A percentile compares a stretch with the other conserved stretches of the same genome.
Conservation (phyloP, 2,113 vertebrate genomes). For the Dipodomys spectabilis region DNA sequence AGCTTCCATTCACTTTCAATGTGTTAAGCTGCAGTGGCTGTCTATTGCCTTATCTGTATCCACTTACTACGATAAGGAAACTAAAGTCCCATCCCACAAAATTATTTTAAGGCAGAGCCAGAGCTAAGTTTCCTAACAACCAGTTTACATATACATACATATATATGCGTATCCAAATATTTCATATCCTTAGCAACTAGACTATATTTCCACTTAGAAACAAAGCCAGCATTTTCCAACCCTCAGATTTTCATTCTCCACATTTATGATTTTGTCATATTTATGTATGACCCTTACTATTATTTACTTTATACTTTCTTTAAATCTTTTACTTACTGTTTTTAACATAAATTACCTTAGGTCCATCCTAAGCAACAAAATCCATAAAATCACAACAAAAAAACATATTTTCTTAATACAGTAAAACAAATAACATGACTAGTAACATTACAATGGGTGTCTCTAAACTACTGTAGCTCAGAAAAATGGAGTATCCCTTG, state of each 20-base stretch:
- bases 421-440: neutral
- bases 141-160: no score
- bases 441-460: neutral
- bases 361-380: neutral
- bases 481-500: neutral
- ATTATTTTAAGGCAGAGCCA: conserved; percentile 23
- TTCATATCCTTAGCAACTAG: neutral
- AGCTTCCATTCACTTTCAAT: neutral
- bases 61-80: neutral
- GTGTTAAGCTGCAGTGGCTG: neutral
- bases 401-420: neutral
- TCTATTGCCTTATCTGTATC: neutral
- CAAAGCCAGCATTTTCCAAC: neutral
- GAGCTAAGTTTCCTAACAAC: neutral
- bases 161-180: neutral
- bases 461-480: neutral
- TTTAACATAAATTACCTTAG: neutral
- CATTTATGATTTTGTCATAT: neutral
- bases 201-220: neutral
- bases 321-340: neutral
- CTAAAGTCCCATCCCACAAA: neutral
- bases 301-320: neutral
- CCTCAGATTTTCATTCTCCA: neutral
- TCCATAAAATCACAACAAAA: neutral
- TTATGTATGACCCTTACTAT: neutral